Base-by-base conservation (phyloP, 2,888 invertebrate genomes). In the Cabera pusaria region DNA sequence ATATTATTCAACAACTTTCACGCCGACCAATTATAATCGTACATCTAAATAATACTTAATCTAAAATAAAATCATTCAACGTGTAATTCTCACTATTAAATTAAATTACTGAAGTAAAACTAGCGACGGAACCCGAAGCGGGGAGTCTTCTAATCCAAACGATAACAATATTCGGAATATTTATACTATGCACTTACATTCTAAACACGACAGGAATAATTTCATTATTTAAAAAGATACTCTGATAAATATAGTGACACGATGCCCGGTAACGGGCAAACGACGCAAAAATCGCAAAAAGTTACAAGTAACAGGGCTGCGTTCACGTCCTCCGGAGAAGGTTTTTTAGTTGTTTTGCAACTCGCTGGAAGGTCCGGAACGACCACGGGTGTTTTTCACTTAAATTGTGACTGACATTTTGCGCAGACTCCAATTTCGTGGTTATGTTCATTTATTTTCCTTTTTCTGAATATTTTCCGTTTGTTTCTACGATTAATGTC, bases 131-230 rank as follows among this genome's bases (percentile, higher is more conserved):
- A 25, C 26, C 38, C n/a, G 23, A 12, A 9, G 6, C 10, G 28
- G 20, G 26, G 33, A 35, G 19, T 10, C 7, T 0, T 17, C 34
- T 29, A 44, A 11, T 20, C 27, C 20, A 35, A 47, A 28, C 42
- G 46, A 37, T 45, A 49, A 48, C 39, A 29, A 42, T 44, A 20
- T 33, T 40, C 28, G 42, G 37, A 53, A 53, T 35, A 29, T 22
- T 16, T 25, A 39, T 40, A 21, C 28, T 46, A 52, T 34, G 35
- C 22, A 36, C 28, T 45, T 59, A 55, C 50, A 60, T n/a, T n/a
- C n/a, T n/a, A n/a, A n/a, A n/a, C n/a, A n/a, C n/a, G 49, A 42
- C 52, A 72, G 70, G 70, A 80, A 81, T 78, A 74, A 71, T 73
- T 76, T 75, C 57, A 71, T 68, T 14, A 14, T 3, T n/a, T 14